These are phyloP conservation scores for Mesocricetus auratus DNA, from an alignment of 2,113 vertebrate species.

Conservation along the genomic window DNA sequence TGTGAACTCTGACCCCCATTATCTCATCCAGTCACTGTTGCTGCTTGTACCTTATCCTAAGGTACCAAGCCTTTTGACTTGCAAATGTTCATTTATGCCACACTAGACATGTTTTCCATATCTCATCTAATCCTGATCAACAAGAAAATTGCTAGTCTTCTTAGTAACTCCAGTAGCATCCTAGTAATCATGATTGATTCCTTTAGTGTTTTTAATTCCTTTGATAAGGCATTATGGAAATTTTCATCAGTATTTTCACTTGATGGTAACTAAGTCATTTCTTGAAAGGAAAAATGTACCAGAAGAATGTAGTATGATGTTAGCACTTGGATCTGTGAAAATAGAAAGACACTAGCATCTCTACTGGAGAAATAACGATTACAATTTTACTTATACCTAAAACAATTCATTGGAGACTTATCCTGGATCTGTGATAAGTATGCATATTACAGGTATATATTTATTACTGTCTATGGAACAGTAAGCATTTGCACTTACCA, in stretches of 20 bases:
- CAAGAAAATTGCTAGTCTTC: not conserved
- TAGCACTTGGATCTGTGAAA: constrained; percentile 35
- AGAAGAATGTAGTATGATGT: constrained; percentile 28
- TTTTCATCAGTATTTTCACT: constrained; percentile 20
- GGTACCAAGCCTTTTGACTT: not conserved
- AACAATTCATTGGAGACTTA: not conserved
- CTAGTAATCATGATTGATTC: not conserved
- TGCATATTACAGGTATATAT: not conserved
- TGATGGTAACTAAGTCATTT: not conserved
- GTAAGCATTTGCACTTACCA: not conserved
- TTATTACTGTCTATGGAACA: not conserved
- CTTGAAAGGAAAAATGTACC: not conserved
- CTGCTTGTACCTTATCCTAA: not conserved
- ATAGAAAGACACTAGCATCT: not conserved
- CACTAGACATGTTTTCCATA: not conserved
- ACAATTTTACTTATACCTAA: not conserved
- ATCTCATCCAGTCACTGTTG: not conserved
- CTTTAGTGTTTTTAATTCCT: not conserved
- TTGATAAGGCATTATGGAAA: not conserved
- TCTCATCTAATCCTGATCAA: not conserved
- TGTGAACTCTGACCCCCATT: not conserved
- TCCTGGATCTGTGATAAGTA: not conserved
- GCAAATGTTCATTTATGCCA: not conserved
- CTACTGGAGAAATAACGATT: not conserved
- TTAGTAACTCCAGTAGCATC: not conserved